Percentiles rank a stretch among this genome's conserved stretches.
phyloP scores from a whole-genome alignment of 2,113 vertebrate species.

The Colossoma macropomum region DNA sequence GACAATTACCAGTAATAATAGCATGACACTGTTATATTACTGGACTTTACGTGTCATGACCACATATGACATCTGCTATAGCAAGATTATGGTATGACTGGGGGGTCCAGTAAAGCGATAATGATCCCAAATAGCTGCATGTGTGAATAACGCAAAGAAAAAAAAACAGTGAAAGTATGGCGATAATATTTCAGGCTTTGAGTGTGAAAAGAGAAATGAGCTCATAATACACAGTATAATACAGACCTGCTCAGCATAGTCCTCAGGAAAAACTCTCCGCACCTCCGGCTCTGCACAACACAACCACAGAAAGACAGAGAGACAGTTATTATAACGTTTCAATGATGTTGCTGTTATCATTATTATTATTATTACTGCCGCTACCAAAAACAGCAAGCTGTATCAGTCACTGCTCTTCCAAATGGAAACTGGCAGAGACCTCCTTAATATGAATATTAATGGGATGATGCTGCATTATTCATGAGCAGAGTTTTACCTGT shows the following conservation, averaged over 20 bases:
- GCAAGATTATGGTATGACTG: too few species aligned
- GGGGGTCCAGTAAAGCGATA: too few species aligned
- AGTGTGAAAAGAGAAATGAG: neutral
- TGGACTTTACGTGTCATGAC: too few species aligned
- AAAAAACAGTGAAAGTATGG: too few species aligned
- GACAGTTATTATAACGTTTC: neutral
- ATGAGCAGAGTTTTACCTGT: conserved; percentile 70
- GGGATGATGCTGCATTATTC: neutral
- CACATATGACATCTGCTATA: too few species aligned
- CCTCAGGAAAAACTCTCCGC: conserved; percentile 46
- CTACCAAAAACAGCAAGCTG: neutral
- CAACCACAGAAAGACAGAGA: neutral
- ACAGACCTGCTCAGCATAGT: conserved; percentile 51
- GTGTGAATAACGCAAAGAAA: too few species aligned
- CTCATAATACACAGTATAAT: neutral
- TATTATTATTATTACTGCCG: neutral
- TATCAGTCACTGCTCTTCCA: neutral
- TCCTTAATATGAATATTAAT: neutral
- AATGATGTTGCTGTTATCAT: too few species aligned
- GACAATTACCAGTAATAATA: too few species aligned
- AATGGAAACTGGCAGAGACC: too few species aligned
- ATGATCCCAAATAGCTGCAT: too few species aligned
- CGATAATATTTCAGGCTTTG: too few species aligned
- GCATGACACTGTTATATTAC: too few species aligned
- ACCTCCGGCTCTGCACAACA: conserved; percentile 46